phyloP scores from a whole-genome alignment of 30 jellyfish, hydroid and myxozoan species.

The Nemopilema nomurai region DNA sequence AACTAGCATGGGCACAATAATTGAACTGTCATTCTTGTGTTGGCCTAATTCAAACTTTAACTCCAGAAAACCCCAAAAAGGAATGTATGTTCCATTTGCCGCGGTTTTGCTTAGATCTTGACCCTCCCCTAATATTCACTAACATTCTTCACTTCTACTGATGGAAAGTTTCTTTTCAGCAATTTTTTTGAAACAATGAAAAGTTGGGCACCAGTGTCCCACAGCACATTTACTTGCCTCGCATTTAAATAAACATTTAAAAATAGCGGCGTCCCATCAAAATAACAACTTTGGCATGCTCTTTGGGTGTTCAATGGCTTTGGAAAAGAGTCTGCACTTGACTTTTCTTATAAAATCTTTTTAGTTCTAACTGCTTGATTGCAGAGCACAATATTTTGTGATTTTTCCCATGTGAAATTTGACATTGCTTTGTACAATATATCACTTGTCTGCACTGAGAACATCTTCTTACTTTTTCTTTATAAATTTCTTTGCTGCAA shows the following conservation, averaged over 20 bases:
- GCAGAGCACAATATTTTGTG: slow-evolving; percentile 31
- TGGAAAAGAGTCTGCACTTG: slow-evolving; percentile 21
- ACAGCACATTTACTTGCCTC: slow-evolving; percentile 10
- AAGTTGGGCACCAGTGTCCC: slow-evolving; percentile 37
- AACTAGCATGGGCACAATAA: slow-evolving; percentile 12
- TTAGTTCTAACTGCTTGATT: slow-evolving; percentile 20
- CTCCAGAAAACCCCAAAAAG: slow-evolving; percentile 19
- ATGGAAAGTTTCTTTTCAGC: background rate
- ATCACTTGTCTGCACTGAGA: slow-evolving; percentile 25
- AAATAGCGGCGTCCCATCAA: slow-evolving; percentile 23
- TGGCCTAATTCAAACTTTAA: slow-evolving; percentile 29
- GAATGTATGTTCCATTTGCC: slow-evolving; percentile 32
- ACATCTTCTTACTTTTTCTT: slow-evolving; percentile 4
- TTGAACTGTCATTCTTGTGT: background rate
- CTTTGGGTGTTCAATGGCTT: slow-evolving; percentile 31
- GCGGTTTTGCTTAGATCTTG: slow-evolving; percentile 3
- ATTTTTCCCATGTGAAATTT: background rate
- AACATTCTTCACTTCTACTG: background rate
- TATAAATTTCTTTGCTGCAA: slow-evolving; percentile 5
- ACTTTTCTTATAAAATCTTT: slow-evolving; percentile 1
- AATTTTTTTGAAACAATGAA: background rate
- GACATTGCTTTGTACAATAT: slow-evolving; percentile 19
- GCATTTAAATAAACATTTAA: background rate
- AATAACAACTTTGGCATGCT: slow-evolving; percentile 17
- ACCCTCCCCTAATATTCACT: slow-evolving; percentile 13